Conservation (phyloP, 2,113 vertebrate species). For the Dolichotis patagonum region DNA sequence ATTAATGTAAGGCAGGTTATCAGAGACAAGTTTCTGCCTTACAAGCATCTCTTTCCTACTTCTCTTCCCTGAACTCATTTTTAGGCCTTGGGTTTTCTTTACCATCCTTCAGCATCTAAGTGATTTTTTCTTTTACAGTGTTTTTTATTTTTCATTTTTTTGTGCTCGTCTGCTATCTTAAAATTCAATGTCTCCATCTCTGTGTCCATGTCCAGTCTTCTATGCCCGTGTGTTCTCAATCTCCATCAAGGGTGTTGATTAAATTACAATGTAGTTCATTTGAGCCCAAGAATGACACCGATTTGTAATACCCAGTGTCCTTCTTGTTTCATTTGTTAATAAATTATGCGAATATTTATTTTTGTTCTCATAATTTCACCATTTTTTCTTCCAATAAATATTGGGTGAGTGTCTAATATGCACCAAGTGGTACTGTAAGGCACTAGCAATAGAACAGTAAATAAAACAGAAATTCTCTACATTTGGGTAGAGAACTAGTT, state of each 20-base stretch:
- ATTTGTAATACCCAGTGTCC: too few relatives aligned
- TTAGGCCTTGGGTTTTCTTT: too few relatives aligned
- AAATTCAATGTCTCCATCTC: not conserved
- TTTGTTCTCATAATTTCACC: not conserved
- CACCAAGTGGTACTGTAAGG: not conserved
- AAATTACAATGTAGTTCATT: not conserved
- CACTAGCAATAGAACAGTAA: not conserved
- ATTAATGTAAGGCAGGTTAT: slow-evolving; percentile 83
- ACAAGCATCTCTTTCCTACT: slow-evolving; percentile 13
- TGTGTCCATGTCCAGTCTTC: not conserved
- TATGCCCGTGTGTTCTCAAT: not conserved
- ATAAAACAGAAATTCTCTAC: not conserved
- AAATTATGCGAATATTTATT: not conserved
- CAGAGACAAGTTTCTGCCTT: slow-evolving; percentile 71
- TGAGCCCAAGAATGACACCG: too few relatives aligned
- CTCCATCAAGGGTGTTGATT: not conserved
- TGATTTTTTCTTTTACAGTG: not conserved
- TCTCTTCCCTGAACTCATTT: slow-evolving; percentile 29
- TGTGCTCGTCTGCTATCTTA: not conserved
- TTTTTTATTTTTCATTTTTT: not conserved
- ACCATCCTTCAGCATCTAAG: not conserved
- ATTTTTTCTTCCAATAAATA: not conserved
- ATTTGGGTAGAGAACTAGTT: not conserved
- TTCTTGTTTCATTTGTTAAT: not conserved
- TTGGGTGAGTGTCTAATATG: not conserved